phyloP scores from a whole-genome alignment of 2,113 vertebrate genomes.

The Mesocricetus auratus region DNA sequence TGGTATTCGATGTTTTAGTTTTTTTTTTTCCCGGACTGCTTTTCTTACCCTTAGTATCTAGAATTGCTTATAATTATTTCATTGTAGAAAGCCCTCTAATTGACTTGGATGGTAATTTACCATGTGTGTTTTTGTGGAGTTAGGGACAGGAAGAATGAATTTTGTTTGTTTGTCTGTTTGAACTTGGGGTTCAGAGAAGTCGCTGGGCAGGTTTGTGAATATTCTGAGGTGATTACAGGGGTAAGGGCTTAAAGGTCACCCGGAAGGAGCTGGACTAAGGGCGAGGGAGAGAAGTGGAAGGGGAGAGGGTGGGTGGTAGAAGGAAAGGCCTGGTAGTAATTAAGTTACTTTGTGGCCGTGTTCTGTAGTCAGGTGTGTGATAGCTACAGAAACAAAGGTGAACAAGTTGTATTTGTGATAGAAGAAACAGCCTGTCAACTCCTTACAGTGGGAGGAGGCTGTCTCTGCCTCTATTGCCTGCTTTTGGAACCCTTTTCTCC shows the following conservation, averaged over 20 bases:
- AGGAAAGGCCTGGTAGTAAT: neutral
- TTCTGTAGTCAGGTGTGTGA: neutral
- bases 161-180: conserved; percentile 55
- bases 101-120: neutral
- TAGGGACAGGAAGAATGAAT: neutral
- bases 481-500: neutral
- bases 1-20: neutral
- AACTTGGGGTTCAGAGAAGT: conserved; percentile 40
- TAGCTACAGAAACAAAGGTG: conserved; percentile 7
- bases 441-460: neutral
- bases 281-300: neutral
- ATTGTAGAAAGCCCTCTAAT: conserved; percentile 25
- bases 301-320: neutral
- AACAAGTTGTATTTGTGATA: conserved; percentile 11
- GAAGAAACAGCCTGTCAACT: neutral
- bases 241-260: neutral
- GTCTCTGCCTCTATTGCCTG: neutral
- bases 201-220: neutral
- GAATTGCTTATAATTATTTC: neutral
- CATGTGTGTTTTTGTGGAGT: neutral
- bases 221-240: conserved; percentile 1
- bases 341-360: neutral
- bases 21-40: neutral
- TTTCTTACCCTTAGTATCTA: conserved; percentile 2
- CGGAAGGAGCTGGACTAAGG: neutral